Evolutionary conservation across 2,113 vertebrate genomes (phyloP), one percentile per base, ranked within the genome.

Genomic region (Butorides virescens): DNA sequence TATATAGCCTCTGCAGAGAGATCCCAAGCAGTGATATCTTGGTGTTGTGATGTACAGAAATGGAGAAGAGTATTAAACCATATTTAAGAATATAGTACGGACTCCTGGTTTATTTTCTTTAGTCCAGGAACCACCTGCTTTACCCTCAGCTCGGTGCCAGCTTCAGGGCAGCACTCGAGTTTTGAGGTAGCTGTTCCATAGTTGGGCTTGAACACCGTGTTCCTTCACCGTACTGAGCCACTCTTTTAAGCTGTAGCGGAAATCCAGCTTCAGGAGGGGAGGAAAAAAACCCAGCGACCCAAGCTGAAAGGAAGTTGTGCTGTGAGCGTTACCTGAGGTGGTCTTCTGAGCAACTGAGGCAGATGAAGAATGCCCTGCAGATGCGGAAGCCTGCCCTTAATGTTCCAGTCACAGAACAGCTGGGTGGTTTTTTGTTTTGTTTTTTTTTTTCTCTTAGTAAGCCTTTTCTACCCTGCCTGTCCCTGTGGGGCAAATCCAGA

Each of bases 31-130:
- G 98, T 98, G 74, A 98, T 98, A 98, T 98, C 98, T 98, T 98
- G 98, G 98, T 98, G 98, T 98, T 98, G 98, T 98, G 98, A 98
- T 98, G 98, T 98, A 98, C 98, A 98, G 98, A 98, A 98, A 98
- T 98, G 98, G 98, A 98, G 98, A 98, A 98, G 98, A 98, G 98
- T 98, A 98, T 98, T 98, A 98, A 98, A 98, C 98, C 98, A 98
- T 98, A 98, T 98, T 98, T 98, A 98, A 98, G 98, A 98, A 98
- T 98, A 98, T 96, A 97, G 90, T 87, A 93, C 61, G 93, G 98
- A 96, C 98, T 98, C 97, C 95, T 98, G 97, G 92, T 94, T 97
- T 91, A 5, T 94, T 94, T 87, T 27, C 79, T 96, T 63, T 14
- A 85, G 76, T 27, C 42, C 81, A 90, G 74, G 89, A 44, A 79